These are phyloP conservation scores for Acanthoscelides obtectus DNA, from an alignment of 2,888 invertebrate species.

Conservation along the genomic window DNA sequence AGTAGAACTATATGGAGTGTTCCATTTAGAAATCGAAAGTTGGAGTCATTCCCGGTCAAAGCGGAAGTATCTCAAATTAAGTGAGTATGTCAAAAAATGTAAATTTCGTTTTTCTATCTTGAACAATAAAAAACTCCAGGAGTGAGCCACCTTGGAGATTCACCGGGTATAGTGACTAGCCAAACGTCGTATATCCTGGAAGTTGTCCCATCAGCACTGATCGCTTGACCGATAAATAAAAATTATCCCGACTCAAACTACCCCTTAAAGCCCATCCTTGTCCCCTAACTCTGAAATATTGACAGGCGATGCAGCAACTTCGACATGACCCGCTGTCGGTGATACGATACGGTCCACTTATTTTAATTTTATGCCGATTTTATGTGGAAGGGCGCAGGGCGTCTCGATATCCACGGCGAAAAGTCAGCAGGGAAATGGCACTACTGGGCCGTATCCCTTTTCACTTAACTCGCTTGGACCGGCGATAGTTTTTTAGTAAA, in stretches of 20 bases:
- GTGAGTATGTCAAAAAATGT: too few species aligned
- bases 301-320: constrained; percentile 25
- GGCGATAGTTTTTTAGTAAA: background rate
- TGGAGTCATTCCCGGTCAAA: too few species aligned
- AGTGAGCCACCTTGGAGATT: too few species aligned
- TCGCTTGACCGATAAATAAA: constrained; percentile 49
- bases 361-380: constrained; percentile 48
- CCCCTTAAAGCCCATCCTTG: constrained; percentile 45
- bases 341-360: constrained; percentile 48
- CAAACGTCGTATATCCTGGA: background rate
- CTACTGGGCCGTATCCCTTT: background rate
- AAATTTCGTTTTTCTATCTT: too few species aligned
- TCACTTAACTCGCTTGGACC: background rate
- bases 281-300: constrained; percentile 51
- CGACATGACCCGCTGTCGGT: constrained; percentile 13
- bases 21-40: too few species aligned
- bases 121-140: too few species aligned
- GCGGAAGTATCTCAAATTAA: too few species aligned
- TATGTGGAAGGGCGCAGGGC: constrained; percentile 31
- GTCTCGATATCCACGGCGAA: constrained; percentile 19
- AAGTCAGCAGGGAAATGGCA: constrained; percentile 19
- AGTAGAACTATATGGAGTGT: too few species aligned
- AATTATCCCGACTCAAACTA: constrained; percentile 48
- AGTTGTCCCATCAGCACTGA: constrained; percentile 7
- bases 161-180: too few species aligned